Evolutionary conservation across 2,888 invertebrate genomes (phyloP).

Genomic region (Lypha dubia): DNA sequence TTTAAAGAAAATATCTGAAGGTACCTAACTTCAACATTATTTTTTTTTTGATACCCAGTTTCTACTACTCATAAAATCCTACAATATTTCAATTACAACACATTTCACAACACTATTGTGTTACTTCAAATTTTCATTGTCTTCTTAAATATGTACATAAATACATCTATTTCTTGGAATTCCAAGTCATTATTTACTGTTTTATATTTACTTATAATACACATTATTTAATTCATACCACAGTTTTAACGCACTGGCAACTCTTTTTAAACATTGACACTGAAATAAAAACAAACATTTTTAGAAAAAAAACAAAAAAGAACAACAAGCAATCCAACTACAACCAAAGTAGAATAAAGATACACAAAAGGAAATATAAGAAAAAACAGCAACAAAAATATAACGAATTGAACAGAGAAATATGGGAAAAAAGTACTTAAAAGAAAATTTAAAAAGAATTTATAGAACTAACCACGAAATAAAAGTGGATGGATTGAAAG

Average conservation of each 20-base stretch:
- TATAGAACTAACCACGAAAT: constrained; percentile 44
- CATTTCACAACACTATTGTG: neutral
- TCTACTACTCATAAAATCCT: too few species aligned
- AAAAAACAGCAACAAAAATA: neutral
- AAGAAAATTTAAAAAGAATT: constrained; percentile 28
- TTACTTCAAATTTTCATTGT: neutral
- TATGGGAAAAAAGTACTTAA: constrained; percentile 19
- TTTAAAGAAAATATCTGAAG: too few species aligned
- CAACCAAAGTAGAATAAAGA: constrained; percentile 24
- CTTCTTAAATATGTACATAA: neutral
- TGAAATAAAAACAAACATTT: constrained; percentile 61
- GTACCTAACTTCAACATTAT: too few species aligned
- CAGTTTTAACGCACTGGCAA: constrained; percentile 42
- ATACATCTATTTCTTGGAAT: constrained; percentile 4
- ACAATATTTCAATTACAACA: neutral
- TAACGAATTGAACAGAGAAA: neutral
- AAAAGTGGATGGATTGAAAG: constrained; percentile 36
- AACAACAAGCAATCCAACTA: constrained; percentile 20
- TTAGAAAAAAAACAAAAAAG: constrained; percentile 35
- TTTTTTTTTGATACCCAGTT: too few species aligned
- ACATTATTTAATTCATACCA: neutral
- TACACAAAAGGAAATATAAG: neutral
- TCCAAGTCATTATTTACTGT: neutral
- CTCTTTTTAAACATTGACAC: constrained; percentile 67
- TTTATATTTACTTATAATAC: too few species aligned